Evolutionary conservation across 2,113 vertebrate species (phyloP), one percentile per base, ranked within the genome.

Genomic region (Bujurquina vittata): DNA sequence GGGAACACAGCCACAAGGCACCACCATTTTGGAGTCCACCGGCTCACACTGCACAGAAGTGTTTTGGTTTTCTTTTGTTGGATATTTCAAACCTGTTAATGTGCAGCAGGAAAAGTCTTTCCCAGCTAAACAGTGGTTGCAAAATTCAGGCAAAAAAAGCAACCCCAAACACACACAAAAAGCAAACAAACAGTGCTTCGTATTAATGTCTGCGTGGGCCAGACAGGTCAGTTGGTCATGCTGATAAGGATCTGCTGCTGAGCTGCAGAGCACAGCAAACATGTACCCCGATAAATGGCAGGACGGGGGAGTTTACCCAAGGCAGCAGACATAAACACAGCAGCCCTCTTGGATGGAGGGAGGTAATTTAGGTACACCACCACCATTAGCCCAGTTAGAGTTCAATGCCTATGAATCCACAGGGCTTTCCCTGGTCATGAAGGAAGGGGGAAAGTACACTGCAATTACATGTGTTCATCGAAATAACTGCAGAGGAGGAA

Each of bases 281-380:
- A 94, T 88, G 92, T 77, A 84, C 92, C 79, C 78, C 78, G 81
- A 94, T 94, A 95, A 95, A 95, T 92, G 92, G 88, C 84, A 80
- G 90, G 89, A 87, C 78, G 20, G 85, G 77, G 90, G 87, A 89
- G 86, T 93, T 94, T 94, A 93, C 91, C 83, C 89, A 57, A 76
- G 83, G 86, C 94, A 89, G 88, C 87, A 96, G 95, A 95, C 95
- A 95, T 96, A 96, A 96, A 96, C 95, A 96, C 80, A 77, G 90
- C 60, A 87, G 75, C 89, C 93, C 90, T 60, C 93, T 92, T 90
- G 92, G 89, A 93, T 90, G 86, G 88, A 94, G 91, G 91, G 89
- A 85, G 89, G 93, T 92, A 91, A 96, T 96, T 96, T 95, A 95
- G 93, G 93, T 94, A 80, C 75, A 93, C 89, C 91, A 91, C 91